These are phyloP conservation scores for Platysteira castanea DNA, from an alignment of 2,113 vertebrate species.

Conservation along the genomic window DNA sequence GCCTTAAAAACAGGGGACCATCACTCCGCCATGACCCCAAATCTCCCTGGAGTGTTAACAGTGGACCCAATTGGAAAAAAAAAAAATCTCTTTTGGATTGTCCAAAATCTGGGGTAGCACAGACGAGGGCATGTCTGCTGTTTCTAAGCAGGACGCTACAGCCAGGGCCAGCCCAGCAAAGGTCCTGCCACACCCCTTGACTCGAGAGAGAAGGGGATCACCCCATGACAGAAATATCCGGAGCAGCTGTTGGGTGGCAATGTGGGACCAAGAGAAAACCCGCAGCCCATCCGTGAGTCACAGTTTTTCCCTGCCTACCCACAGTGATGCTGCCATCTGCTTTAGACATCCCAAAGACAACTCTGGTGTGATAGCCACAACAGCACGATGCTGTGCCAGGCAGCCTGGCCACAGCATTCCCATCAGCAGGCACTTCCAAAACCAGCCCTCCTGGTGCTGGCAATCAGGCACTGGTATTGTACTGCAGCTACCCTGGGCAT, in stretches of 20 bases:
- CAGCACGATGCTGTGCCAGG: not conserved
- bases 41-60: not conserved
- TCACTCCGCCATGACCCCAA: not conserved
- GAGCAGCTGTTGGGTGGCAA: not conserved
- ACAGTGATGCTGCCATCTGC: not conserved
- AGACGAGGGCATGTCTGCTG: rapidly evolving
- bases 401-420: not conserved
- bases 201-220: not conserved
- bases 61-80: not conserved
- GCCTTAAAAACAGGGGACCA: not conserved
- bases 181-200: not conserved
- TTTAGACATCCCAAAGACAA: not conserved
- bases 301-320: not conserved
- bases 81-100: not conserved
- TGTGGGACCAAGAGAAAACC: not conserved
- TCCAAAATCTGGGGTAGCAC: not conserved
- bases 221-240: rapidly evolving
- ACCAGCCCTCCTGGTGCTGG: not conserved
- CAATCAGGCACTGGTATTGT: rapidly evolving
- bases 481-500: not conserved
- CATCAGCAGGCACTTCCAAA: not conserved
- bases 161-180: not conserved
- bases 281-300: not conserved
- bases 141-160: not conserved
- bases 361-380: not conserved